Percentiles rank a stretch among this genome's conserved stretches.
These are phyloP conservation scores for Pelvicachromis taeniatus DNA, from an alignment of 2,113 vertebrate species.

Conservation along the genomic window DNA sequence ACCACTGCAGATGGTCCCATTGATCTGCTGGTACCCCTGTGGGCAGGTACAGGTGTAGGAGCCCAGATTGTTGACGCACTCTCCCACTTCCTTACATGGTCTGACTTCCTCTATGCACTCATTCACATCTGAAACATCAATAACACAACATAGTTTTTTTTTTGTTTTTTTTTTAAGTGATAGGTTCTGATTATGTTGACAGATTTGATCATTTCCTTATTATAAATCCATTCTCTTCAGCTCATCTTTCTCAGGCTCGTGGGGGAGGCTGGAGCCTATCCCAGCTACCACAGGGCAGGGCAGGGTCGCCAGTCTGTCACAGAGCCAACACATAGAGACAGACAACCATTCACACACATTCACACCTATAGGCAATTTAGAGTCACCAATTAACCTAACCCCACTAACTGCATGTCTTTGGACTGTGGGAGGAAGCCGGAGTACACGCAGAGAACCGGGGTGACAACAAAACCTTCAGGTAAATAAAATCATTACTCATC, in stretches of 20 bases:
- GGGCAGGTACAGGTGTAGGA: slow-evolving; percentile 89
- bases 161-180: neutral
- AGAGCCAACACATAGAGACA: neutral
- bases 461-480: neutral
- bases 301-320: neutral
- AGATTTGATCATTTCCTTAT: neutral
- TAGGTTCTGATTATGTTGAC: neutral
- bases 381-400: neutral
- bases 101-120: slow-evolving; percentile 81
- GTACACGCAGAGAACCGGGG: neutral
- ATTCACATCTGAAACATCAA: slow-evolving; percentile 82
- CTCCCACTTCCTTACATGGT: slow-evolving; percentile 78
- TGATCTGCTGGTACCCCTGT: slow-evolving; percentile 80
- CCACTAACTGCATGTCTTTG: neutral
- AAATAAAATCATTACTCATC: neutral
- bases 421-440: neutral
- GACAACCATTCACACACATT: neutral
- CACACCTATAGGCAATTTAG: neutral
- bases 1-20: slow-evolving; percentile 84
- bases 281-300: neutral
- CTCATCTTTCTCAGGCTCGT: neutral
- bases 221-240: neutral
- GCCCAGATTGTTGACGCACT: slow-evolving; percentile 85
- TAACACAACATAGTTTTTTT: neutral
- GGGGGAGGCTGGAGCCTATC: neutral